A percentile compares a stretch with the other conserved stretches of the same genome.
Conservation (phyloP, 2,888 invertebrate genomes). For the Clostera curtula region DNA sequence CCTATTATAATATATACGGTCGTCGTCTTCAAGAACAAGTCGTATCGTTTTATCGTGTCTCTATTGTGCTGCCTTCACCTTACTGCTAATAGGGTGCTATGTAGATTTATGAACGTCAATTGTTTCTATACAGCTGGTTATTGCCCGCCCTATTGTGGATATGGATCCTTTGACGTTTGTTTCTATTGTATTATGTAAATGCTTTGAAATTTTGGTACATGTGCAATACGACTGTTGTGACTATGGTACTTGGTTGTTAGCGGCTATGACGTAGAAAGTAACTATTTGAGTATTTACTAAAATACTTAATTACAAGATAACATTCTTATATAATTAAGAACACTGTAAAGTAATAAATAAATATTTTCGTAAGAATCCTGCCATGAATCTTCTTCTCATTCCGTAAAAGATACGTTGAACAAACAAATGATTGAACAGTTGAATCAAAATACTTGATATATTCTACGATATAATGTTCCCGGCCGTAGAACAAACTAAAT, state of each 20-base stretch:
- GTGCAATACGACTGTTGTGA: too few species aligned
- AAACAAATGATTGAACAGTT: slow-evolving; percentile 6
- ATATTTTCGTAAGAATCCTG: neutral
- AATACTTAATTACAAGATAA: too few species aligned
- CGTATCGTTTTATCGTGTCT: slow-evolving; percentile 23
- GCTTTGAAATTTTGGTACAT: too few species aligned
- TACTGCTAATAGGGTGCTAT: slow-evolving; percentile 26
- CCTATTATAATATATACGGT: slow-evolving; percentile 20
- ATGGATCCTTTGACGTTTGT: neutral
- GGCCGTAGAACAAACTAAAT: too few species aligned
- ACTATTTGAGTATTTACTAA: too few species aligned
- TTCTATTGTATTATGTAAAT: neutral
- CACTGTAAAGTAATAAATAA: too few species aligned
- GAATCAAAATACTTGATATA: too few species aligned
- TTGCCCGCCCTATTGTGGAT: slow-evolving; percentile 10
- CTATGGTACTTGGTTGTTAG: too few species aligned
- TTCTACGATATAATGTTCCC: too few species aligned
- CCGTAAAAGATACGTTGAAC: slow-evolving; percentile 3
- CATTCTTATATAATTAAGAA: too few species aligned
- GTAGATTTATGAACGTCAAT: slow-evolving; percentile 26
- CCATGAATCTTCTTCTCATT: slow-evolving; percentile 4
- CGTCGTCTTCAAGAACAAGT: slow-evolving; percentile 14
- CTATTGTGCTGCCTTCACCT: slow-evolving; percentile 30
- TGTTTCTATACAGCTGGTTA: slow-evolving; percentile 17
- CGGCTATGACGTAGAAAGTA: too few species aligned